Percentiles rank a stretch among this genome's conserved stretches.
Evolutionary conservation across 2,797 vertebrate genomes (phyloP).

Genomic region (Pogoniulus pusillus): DNA sequence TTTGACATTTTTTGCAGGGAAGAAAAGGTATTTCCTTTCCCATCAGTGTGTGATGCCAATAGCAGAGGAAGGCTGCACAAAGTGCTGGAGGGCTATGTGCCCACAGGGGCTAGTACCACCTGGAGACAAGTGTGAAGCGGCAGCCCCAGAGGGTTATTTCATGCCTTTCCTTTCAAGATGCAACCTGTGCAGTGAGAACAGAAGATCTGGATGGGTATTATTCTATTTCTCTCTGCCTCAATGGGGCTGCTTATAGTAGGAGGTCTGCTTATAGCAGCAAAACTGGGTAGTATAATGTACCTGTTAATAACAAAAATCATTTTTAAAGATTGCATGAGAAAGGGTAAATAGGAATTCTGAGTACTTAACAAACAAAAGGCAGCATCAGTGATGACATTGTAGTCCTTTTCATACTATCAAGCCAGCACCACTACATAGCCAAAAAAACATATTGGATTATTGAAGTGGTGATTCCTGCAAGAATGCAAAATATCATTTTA

Average conservation of each 20-base stretch:
- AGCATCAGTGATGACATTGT: neutral
- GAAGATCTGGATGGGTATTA: neutral
- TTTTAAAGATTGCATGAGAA: neutral
- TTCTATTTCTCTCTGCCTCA: neutral
- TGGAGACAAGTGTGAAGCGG: rapidly evolving
- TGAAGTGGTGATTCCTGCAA: neutral
- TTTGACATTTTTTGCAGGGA: neutral
- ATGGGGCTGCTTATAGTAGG: neutral
- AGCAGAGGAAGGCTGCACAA: rapidly evolving
- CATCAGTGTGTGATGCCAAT: rapidly evolving
- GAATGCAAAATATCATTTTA: neutral
- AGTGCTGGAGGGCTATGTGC: neutral
- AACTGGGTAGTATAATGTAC: neutral
- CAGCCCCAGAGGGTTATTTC: neutral
- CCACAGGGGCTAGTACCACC: neutral
- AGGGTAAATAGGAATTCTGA: neutral
- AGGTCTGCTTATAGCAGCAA: neutral
- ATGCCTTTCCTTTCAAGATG: neutral
- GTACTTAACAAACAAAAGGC: neutral
- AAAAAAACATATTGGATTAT: neutral
- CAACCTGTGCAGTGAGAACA: neutral
- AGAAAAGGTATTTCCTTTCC: neutral
- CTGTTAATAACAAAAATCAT: neutral
- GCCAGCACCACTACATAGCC: rapidly evolving
- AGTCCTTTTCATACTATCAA: neutral